Conservation (phyloP, 2,797 vertebrate species). For the Enteromius afrohamiltoni region DNA sequence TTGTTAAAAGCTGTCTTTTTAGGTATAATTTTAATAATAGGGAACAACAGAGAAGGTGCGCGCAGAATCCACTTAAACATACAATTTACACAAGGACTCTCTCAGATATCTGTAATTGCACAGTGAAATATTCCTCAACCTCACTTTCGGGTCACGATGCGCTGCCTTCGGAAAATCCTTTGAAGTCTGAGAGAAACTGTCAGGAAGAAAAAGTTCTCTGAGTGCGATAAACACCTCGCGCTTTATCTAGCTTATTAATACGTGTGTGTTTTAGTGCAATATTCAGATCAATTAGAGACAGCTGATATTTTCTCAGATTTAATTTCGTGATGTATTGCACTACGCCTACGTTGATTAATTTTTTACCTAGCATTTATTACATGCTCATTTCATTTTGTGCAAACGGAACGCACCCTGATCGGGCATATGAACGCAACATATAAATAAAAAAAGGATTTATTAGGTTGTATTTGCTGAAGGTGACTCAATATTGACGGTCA, state of each 20-base stretch:
- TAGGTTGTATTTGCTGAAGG: neutral
- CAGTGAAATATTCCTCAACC: constrained; percentile 77
- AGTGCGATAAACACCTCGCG: constrained; percentile 76
- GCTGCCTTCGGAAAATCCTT: constrained; percentile 81
- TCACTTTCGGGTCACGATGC: constrained; percentile 77
- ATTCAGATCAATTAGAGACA: constrained; percentile 69
- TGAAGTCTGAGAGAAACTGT: constrained; percentile 78
- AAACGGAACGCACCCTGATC: neutral
- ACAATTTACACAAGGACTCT: constrained; percentile 78
- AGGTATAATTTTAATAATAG: constrained; percentile 62
- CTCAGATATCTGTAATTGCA: constrained; percentile 79
- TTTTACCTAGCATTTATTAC: neutral
- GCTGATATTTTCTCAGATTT: neutral
- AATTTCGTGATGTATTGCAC: neutral
- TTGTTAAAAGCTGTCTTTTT: constrained; percentile 10
- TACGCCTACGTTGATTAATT: neutral
- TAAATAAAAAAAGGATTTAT: neutral
- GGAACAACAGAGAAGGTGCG: constrained; percentile 69
- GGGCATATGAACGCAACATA: too few relatives aligned
- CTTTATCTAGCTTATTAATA: constrained; percentile 70
- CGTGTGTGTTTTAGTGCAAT: constrained; percentile 64
- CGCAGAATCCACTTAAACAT: constrained; percentile 78
- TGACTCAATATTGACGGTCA: neutral
- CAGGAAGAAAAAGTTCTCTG: constrained; percentile 79
- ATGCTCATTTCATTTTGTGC: neutral